A percentile compares a stretch with the other conserved stretches of the same genome.
Conservation (phyloP, 2,113 vertebrate genomes). For the Gadus chalcogrammus region DNA sequence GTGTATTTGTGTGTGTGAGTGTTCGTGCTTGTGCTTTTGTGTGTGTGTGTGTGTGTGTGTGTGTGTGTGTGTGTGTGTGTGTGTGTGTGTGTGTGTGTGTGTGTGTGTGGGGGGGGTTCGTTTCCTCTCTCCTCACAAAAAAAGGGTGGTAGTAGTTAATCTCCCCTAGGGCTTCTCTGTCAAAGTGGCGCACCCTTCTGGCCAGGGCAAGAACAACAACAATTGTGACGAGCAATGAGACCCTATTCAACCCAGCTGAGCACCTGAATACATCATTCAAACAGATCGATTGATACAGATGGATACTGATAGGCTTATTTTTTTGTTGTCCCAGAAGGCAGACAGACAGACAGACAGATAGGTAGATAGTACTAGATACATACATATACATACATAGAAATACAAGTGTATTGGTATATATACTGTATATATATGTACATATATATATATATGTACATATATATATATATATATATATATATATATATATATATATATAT, state of each 20-base stretch:
- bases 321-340: neutral
- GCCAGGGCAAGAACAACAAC: slow-evolving; percentile 55
- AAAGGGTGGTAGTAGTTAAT: slow-evolving; percentile 58
- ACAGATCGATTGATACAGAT: neutral
- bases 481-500: too few species aligned
- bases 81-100: too few species aligned
- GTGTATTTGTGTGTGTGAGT: slow-evolving; percentile 11
- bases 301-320: neutral
- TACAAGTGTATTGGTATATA: neutral
- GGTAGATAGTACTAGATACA: slow-evolving; percentile 19
- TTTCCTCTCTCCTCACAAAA: slow-evolving; percentile 28
- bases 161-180: slow-evolving; percentile 56
- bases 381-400: neutral
- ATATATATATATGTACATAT: too few species aligned
- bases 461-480: too few species aligned
- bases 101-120: slow-evolving; percentile 5
- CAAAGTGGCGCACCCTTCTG: slow-evolving; percentile 65
- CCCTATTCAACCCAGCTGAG: slow-evolving; percentile 1
- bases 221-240: neutral
- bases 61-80: too few species aligned
- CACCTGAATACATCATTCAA: neutral
- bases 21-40: too few species aligned
- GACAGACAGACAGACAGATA: neutral
- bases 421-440: slow-evolving; percentile 1
- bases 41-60: slow-evolving; percentile 6